Evolutionary conservation across 2,888 invertebrate species (phyloP).

Genomic region (Coenonympha arcania): DNA sequence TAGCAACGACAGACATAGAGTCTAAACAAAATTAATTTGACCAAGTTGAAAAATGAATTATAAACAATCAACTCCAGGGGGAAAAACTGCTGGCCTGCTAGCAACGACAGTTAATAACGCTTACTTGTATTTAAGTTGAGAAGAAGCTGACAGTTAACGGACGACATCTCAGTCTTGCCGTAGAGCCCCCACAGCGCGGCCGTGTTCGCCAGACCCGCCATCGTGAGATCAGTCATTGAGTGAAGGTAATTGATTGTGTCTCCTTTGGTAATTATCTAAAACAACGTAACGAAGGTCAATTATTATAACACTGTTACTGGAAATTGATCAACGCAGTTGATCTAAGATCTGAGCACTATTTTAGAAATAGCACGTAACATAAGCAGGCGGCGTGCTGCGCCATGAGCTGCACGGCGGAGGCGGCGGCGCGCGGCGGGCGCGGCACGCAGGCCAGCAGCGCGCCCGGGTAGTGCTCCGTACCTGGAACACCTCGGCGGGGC

Average conservation of each 20-base stretch:
- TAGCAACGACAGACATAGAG: too few species aligned
- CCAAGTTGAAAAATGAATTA: too few species aligned
- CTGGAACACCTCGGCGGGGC: too few species aligned
- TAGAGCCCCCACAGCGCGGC: conserved; percentile 91
- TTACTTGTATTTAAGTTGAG: conserved; percentile 83
- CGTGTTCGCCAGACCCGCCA: conserved; percentile 85
- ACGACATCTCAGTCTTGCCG: conserved; percentile 89
- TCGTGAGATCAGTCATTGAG: conserved; percentile 85
- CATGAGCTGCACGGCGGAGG: conserved; percentile 85
- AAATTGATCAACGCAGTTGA: too few species aligned
- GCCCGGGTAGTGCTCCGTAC: too few species aligned
- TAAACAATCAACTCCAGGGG: neutral
- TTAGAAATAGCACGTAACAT: too few species aligned
- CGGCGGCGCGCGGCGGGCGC: conserved; percentile 82
- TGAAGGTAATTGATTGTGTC: conserved; percentile 90
- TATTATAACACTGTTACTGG: too few species aligned
- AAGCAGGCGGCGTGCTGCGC: too few species aligned
- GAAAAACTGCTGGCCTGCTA: neutral
- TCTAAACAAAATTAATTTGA: too few species aligned
- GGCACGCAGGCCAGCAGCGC: conserved; percentile 68
- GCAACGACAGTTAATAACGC: neutral
- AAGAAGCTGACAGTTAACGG: conserved; percentile 84
- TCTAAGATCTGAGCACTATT: too few species aligned
- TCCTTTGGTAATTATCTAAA: conserved; percentile 85
- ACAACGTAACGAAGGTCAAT: conserved; percentile 28